phyloP scores from a whole-genome alignment of 2,888 invertebrate genomes.

The Monopis laevigella region DNA sequence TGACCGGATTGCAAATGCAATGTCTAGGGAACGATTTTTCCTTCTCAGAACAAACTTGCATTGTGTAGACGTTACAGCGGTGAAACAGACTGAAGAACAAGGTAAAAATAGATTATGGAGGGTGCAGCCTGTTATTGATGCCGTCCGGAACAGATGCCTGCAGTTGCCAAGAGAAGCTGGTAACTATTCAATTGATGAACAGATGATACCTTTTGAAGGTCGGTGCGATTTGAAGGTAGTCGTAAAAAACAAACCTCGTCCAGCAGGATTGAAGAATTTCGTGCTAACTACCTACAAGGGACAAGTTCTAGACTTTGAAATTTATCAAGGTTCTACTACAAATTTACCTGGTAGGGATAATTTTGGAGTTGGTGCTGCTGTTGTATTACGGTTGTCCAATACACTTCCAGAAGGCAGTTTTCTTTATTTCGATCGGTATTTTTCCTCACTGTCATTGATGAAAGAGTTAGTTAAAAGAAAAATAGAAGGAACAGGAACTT shows the following conservation, averaged over 20 bases:
- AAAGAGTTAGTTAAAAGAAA: constrained; percentile 18
- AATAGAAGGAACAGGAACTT: constrained; percentile 17
- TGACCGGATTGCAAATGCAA: constrained; percentile 15
- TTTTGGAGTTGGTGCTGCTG: constrained; percentile 19
- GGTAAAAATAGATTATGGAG: too few relatives aligned
- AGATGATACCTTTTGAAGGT: constrained; percentile 25
- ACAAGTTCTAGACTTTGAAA: constrained; percentile 23
- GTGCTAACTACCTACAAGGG: constrained; percentile 25
- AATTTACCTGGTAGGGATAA: constrained; percentile 13
- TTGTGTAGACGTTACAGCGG: constrained; percentile 4
- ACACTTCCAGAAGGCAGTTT: too few relatives aligned
- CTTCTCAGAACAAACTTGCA: constrained; percentile 13
- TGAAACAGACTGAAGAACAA: background rate
- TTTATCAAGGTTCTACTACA: constrained; percentile 14
- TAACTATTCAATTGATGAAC: constrained; percentile 25
- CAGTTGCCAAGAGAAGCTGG: too few relatives aligned
- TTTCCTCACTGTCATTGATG: constrained; percentile 19
- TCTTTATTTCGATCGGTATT: constrained; percentile 21
- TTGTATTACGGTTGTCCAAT: constrained; percentile 20
- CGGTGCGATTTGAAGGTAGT: constrained; percentile 19
- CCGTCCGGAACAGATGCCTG: too few relatives aligned
- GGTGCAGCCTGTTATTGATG: too few relatives aligned
- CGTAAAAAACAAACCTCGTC: constrained; percentile 27
- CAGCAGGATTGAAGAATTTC: constrained; percentile 31
- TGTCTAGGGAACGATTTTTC: constrained; percentile 14